Evolutionary conservation across 2,888 invertebrate species (phyloP), one percentile per base, ranked within the genome.

Genomic region (Penaeus monodon): DNA sequence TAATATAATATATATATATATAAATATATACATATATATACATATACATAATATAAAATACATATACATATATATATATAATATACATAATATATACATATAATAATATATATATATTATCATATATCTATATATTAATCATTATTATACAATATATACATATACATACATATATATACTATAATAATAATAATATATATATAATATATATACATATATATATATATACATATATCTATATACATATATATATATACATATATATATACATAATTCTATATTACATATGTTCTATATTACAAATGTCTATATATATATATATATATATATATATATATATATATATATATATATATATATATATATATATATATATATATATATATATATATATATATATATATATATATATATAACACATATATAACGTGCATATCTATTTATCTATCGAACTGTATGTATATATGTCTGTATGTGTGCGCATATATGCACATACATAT

Each of bases 331-430:
- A 29, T 73, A 73, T 33, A 38, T 38, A 38, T 73, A 73, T 73
- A n/a, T n/a, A 73, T n/a, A 73, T 73, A 73, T 73, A 73, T 29
- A 73, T 38, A 73, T 73, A 73, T 73, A 73, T 73, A 73, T 73
- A 73, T 73, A 29, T 73, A 73, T 29, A 73, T 29, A 73, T 0
- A 73, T 29, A 73, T 29, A 73, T 29, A 73, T 73, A 73, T 73
- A 73, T 73, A 73, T 73, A 73, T 73, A 73, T 29, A 73, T 73
- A 73, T 73, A 73, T 73, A 73, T 73, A 73, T 73, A 73, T 27
- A 73, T 27, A 73, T 27, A 73, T 27, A 73, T 22, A 44, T 49
- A n/a, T 77, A 44, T 78, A 63, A 57, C 2, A 57, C 29, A 63
- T 57, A 66, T 44, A 38, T 24, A 17, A 38, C 64, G 33, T 64